Evolutionary conservation across 2,113 vertebrate species (phyloP), one percentile per base, ranked within the genome.

Genomic region (Coptodon bakossiorum): DNA sequence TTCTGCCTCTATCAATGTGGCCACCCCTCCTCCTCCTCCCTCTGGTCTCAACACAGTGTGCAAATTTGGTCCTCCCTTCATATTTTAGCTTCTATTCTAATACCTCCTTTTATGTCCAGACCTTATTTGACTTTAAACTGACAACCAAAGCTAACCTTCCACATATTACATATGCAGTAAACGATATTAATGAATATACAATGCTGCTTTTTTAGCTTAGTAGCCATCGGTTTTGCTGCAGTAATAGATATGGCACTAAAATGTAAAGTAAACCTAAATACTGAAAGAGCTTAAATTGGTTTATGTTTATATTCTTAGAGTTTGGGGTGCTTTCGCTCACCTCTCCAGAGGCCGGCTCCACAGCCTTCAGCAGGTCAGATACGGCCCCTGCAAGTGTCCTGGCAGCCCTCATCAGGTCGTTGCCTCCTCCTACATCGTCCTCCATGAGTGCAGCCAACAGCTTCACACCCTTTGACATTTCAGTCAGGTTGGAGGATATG

Each of bases 381-480:
- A 99, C 98, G 0, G 99, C 98, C 6, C 98, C 95, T 0, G 99
- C 98, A 1, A 99, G 94, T 0, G 97, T 99, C 90, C 98, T 96
- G 3, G 99, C 98, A 0, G 99, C 99, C 88, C 97, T 97, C 95
- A 99, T 96, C 31, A 99, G 97, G 85, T 99, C 97, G 68, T 98
- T 98, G 9, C 99, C 98, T 12, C 98, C 99, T 80, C 98, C 98
- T 81, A 98, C 96, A 1, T 99, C 98, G 2, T 99, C 98, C 12
- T 99, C 98, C 97, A 99, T 98, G 83, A 99, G 96, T 1, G 98
- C 98, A 0, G 99, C 99, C 93, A 99, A 94, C 66, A 99, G 95
- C 94, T 99, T 99, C 90, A 99, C 99, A 0, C 99, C 99, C 95
- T 98, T 99, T 80, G 99, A 99, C 99, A 99, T 99, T 94, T 99